Percentiles rank a stretch among this genome's conserved stretches.
These are phyloP conservation scores for Pardosa pseudoannulata DNA, from an alignment of 2,888 invertebrate genomes.

Conservation along the genomic window DNA sequence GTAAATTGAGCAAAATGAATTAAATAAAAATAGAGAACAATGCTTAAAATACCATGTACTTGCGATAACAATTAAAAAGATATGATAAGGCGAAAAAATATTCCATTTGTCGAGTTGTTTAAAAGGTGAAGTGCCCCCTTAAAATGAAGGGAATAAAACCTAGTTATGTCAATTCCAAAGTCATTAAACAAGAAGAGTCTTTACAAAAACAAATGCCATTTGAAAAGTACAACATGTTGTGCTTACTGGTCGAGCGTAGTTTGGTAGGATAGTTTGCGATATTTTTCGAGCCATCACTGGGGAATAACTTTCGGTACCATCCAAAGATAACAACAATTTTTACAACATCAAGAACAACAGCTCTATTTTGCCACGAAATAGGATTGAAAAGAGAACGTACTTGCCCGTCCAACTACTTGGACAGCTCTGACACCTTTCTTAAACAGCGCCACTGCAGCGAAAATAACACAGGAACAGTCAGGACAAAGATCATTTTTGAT, in stretches of 20 bases:
- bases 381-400: slow-evolving; percentile 83
- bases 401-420: slow-evolving; percentile 98
- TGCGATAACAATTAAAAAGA: too few species aligned
- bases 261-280: too few species aligned
- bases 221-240: neutral
- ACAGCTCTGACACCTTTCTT: slow-evolving; percentile 99
- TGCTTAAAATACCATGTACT: too few species aligned
- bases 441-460: slow-evolving; percentile 95
- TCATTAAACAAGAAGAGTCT: too few species aligned
- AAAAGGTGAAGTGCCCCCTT: too few species aligned
- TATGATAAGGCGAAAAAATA: too few species aligned
- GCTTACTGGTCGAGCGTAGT: neutral
- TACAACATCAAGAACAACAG: slow-evolving; percentile 55
- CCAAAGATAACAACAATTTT: slow-evolving; percentile 7
- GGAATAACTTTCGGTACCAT: neutral
- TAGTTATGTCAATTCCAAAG: too few species aligned
- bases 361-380: slow-evolving; percentile 40
- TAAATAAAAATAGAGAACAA: too few species aligned
- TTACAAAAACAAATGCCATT: neutral
- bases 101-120: too few species aligned
- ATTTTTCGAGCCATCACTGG: slow-evolving; percentile 56
- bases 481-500: slow-evolving; percentile 29
- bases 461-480: slow-evolving; percentile 62
- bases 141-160: too few species aligned
- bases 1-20: too few species aligned